Base-by-base conservation (phyloP, 2,113 vertebrate species). In the Chrysochloris asiatica region DNA sequence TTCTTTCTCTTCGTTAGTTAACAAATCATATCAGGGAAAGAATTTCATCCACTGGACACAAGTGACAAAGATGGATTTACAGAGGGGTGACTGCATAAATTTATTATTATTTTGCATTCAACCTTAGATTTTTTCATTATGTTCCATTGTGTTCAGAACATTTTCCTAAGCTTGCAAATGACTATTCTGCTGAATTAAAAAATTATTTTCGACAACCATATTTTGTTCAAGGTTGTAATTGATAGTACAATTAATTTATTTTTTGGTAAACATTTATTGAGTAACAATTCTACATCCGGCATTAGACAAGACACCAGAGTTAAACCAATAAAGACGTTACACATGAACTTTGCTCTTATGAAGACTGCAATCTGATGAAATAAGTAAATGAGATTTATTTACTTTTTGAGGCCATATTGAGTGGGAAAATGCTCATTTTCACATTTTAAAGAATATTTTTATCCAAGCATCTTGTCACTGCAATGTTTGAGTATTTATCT, bases 1-100 rank as follows among this genome's bases (percentile, higher is more conserved):
- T 65, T 84, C 75, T 90, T 93, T 78, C 48, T 96, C 47, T 86
- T 95, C 47, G 73, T 96, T 86, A 93, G 83, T 82, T 85, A 86
- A 83, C 77, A 88, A 59, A 72, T 19, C 71, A 80, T 75, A 73
- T 10, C 72, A 72, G 63, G 24, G 13, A 93, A 89, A 24, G 67
- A 85, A 63, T 93, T 88, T 45, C 26, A 67, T 81, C 47, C 77
- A 16, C 47, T 90, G 43, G 28, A 86, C 75, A 90, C 63, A 91
- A 90, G 85, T 50, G 89, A 79, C 21, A 93, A 86, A 88, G 73
- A 50, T 5, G 43, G 45, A 92, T 90, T 93, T 92, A 88, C 88
- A 67, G 24, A 65, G 17, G 6, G 14, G 41, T 83, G 54, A 80
- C 30, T 43, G 28, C 75, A 92, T 83, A 21, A 14, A 82, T 88